These are phyloP conservation scores for Drosophila obscura DNA, from an alignment of 1,140 invertebrate genomes.

Conservation along the genomic window DNA sequence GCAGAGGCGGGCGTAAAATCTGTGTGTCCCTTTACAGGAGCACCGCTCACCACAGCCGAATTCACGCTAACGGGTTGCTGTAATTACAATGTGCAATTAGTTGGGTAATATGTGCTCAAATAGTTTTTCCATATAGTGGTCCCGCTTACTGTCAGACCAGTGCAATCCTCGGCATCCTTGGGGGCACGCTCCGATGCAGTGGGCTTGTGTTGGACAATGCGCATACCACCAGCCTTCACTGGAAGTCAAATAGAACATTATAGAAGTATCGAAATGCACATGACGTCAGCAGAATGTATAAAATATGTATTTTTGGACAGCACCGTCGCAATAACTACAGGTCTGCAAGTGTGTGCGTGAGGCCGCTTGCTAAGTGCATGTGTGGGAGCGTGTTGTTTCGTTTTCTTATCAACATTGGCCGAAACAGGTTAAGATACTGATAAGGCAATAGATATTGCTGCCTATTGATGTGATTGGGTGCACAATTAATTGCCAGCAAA, in stretches of 20 bases:
- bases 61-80: slow-evolving; percentile 86
- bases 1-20: slow-evolving; percentile 95
- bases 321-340: slow-evolving; percentile 25
- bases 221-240: slow-evolving; percentile 96
- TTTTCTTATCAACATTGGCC: slow-evolving; percentile 55
- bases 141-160: slow-evolving; percentile 75
- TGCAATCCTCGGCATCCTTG: slow-evolving; percentile 85
- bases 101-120: slow-evolving; percentile 62
- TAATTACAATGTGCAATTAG: slow-evolving; percentile 14
- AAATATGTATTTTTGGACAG: slow-evolving; percentile 36
- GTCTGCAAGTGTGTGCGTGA: background rate
- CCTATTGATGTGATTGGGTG: slow-evolving; percentile 32
- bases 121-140: no score
- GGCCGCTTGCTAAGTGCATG: background rate
- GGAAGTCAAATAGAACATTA: slow-evolving; percentile 62
- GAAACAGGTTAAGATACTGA: slow-evolving; percentile 50
- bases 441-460: slow-evolving; percentile 46
- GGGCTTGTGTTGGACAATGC: slow-evolving; percentile 94
- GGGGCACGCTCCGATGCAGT: slow-evolving; percentile 87
- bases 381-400: slow-evolving; percentile 27
- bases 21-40: slow-evolving; percentile 90
- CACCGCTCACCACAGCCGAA: slow-evolving; percentile 91
- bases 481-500: slow-evolving; percentile 33
- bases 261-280: slow-evolving; percentile 14
- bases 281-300: slow-evolving; percentile 56